Conservation (phyloP, 2,888 invertebrate genomes). For the Brachycybe producta region DNA sequence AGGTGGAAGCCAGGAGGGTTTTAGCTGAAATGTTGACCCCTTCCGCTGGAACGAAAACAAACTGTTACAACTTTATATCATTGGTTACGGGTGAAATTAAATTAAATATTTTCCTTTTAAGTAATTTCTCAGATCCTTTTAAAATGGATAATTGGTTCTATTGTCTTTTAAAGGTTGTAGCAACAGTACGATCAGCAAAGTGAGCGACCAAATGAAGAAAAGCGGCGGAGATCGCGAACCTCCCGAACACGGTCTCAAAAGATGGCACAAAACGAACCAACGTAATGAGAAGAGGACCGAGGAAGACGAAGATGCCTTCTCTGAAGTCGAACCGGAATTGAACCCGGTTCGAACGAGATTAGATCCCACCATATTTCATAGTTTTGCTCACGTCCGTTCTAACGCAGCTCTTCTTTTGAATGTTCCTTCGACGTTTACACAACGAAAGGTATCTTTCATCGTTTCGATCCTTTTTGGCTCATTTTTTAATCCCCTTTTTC, state of each 20-base stretch:
- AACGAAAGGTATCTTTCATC: too few species aligned
- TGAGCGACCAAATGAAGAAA: slow-evolving; percentile 27
- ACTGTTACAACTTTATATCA: slow-evolving; percentile 32
- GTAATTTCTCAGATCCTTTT: too few species aligned
- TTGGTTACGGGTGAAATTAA: slow-evolving; percentile 27
- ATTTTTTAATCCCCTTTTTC: too few species aligned
- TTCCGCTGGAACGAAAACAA: slow-evolving; percentile 29
- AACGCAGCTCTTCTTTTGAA: too few species aligned
- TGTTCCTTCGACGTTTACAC: too few species aligned
- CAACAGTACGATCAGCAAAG: slow-evolving; percentile 27
- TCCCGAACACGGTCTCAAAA: slow-evolving; percentile 30
- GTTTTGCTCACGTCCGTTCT: too few species aligned
- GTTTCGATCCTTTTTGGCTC: too few species aligned
- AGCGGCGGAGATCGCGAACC: slow-evolving; percentile 30
- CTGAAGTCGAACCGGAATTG: too few species aligned
- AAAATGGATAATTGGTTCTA: not conserved
- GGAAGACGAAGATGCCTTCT: too few species aligned
- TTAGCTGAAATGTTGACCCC: slow-evolving; percentile 34
- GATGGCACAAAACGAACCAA: slow-evolving; percentile 26
- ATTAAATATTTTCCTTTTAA: not conserved
- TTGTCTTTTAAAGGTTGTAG: slow-evolving; percentile 25
- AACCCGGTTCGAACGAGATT: too few species aligned
- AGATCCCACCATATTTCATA: too few species aligned
- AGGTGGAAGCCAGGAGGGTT: slow-evolving; percentile 30
- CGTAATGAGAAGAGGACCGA: too few species aligned